Evolutionary conservation across 1,140 invertebrate species (phyloP).

Genomic region (Chironomus striatipennis): DNA sequence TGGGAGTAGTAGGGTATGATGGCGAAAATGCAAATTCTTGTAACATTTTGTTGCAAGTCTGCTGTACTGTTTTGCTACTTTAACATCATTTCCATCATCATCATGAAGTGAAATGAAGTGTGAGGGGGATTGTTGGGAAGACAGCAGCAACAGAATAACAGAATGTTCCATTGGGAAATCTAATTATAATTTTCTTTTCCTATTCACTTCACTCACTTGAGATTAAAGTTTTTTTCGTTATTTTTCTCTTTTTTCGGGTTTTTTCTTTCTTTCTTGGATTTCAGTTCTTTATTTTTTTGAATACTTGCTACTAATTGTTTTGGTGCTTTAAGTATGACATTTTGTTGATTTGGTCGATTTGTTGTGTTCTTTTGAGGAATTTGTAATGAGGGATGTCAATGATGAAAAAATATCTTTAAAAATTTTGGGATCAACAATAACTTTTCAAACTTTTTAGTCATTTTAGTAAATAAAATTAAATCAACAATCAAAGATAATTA

Average conservation of each 20-base stretch:
- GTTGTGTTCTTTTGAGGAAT: too few relatives aligned
- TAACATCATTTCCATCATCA: constrained; percentile 10
- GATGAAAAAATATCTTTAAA: too few relatives aligned
- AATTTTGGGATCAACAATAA: too few relatives aligned
- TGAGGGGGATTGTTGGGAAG: not conserved
- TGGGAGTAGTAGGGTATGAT: not conserved
- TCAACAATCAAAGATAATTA: too few relatives aligned
- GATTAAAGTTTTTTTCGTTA: constrained; percentile 18
- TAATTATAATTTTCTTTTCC: constrained; percentile 23
- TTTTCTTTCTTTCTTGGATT: not conserved
- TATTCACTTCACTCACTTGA: constrained; percentile 18
- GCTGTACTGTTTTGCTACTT: not conserved
- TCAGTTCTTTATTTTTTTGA: too few relatives aligned
- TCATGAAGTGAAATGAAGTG: not conserved
- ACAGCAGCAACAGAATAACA: not conserved
- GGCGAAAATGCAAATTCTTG: constrained; percentile 19
- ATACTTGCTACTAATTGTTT: too few relatives aligned
- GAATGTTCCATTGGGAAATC: not conserved
- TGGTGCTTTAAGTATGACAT: too few relatives aligned
- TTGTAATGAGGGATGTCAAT: too few relatives aligned
- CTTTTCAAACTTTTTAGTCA: too few relatives aligned
- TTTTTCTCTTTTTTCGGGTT: not conserved
- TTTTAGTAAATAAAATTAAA: too few relatives aligned
- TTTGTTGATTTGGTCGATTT: too few relatives aligned
- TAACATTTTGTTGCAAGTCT: constrained; percentile 11